These are phyloP conservation scores for Clarias batrachus DNA, from an alignment of 2,113 vertebrate species.

Conservation along the genomic window DNA sequence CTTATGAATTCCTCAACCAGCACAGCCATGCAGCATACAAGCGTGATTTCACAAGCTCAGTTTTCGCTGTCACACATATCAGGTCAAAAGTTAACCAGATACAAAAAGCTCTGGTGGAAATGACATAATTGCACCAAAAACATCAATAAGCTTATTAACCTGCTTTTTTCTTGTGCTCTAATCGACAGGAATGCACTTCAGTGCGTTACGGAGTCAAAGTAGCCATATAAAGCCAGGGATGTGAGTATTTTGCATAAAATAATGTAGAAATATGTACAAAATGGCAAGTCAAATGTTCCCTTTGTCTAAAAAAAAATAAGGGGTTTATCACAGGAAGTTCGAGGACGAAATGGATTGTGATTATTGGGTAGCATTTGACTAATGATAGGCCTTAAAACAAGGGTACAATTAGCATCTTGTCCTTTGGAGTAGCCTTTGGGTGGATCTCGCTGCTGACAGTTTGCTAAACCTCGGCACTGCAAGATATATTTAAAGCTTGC, in stretches of 20 bases:
- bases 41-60: not conserved
- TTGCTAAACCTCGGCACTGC: constrained; percentile 24
- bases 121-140: not conserved
- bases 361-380: constrained; percentile 36
- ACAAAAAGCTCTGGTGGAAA: not conserved
- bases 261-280: not conserved
- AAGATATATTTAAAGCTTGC: constrained; percentile 28
- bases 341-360: constrained; percentile 16
- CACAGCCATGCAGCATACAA: not conserved
- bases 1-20: not conserved
- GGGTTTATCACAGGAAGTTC: constrained; percentile 35
- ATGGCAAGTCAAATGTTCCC: not conserved
- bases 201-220: not conserved
- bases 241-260: not conserved
- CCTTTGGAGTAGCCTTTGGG: constrained; percentile 40
- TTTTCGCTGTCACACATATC: not conserved
- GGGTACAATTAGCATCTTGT: constrained; percentile 43
- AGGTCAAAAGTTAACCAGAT: not conserved
- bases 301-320: not conserved
- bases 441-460: constrained; percentile 14
- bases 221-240: not conserved
- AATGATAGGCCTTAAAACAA: constrained; percentile 45
- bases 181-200: not conserved
- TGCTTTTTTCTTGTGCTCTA: not conserved
- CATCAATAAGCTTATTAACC: not conserved